Base-by-base conservation (phyloP, 2,113 vertebrate species). In the Triplophysa tibetana region DNA sequence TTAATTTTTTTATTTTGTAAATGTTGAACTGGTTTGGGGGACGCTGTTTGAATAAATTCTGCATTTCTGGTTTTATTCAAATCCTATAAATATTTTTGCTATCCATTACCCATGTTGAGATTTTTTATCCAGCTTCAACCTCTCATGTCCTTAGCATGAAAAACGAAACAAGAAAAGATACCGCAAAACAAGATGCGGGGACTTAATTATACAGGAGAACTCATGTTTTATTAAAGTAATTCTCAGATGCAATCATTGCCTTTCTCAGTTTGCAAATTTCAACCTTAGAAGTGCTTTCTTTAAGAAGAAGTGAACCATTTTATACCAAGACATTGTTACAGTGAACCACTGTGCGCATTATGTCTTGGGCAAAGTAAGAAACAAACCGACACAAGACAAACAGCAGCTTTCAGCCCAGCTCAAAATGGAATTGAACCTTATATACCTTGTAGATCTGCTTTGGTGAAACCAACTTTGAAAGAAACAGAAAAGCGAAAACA, bases 401-500 rank as follows among this genome's bases (percentile, higher is more conserved):
- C 87, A 90, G 80, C 84, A 92, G 87, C 88, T 91, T 91, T 93
- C 86, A 90, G 85, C 87, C 84, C 91, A 90, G 89, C 63, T 88
- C 85, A 84, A 84, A 92, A 92, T 63, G 87, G 89, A 90, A 93
- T 89, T 82, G 77, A 90, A 90, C 92, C 91, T 93, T 93, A 94
- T 76, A 65, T 95, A 95, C 94, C 94, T 95, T 96, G 92, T 85
- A 95, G 93, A 89, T 95, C 93, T 93, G 94, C 93, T 95, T 95
- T 96, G 93, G 93, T 93, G 92, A 94, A 95, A 84, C 91, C 91
- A 94, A 95, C 94, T 96, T 95, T 94, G 94, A 93, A 89, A 93
- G 88, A 91, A 85, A 90, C 86, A 89, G 87, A 90, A 92, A 91
- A 88, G 82, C 74, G 90, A 89, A 92, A 83, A 84, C 92, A 92